Conservation (phyloP, 2,797 vertebrate genomes). For the Syngnathus acus region DNA sequence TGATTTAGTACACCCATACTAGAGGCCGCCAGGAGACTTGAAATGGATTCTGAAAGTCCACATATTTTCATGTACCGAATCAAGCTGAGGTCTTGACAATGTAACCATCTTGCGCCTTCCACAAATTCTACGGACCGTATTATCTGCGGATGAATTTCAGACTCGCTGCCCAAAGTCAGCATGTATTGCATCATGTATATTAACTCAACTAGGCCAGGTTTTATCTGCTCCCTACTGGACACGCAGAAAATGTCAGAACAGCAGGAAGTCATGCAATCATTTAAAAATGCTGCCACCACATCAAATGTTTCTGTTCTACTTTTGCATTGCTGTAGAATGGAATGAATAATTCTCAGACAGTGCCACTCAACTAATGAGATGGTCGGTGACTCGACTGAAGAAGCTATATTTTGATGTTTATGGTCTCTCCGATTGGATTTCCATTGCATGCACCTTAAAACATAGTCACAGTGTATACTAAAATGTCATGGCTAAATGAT, state of each 20-base stretch:
- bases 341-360: not conserved
- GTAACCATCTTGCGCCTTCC: slow-evolving; percentile 12
- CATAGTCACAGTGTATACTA: not conserved
- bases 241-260: not conserved
- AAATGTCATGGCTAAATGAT: not conserved
- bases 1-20: slow-evolving; percentile 17
- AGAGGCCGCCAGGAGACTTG: slow-evolving; percentile 22
- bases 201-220: not conserved
- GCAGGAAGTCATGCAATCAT: not conserved
- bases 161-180: slow-evolving; percentile 3
- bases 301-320: not conserved
- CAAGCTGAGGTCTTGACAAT: slow-evolving; percentile 21
- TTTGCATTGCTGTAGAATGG: too few species aligned
- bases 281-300: not conserved
- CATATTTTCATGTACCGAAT: slow-evolving; percentile 32
- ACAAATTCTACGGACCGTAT: slow-evolving; percentile 12
- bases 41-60: slow-evolving; percentile 28
- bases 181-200: not conserved
- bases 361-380: not conserved
- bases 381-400: not conserved
- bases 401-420: not conserved
- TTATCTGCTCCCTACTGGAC: not conserved
- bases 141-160: not conserved
- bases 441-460: not conserved
- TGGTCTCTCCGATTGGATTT: not conserved